phyloP scores from a whole-genome alignment of 2,888 invertebrate species.

The Melanargia galathea region DNA sequence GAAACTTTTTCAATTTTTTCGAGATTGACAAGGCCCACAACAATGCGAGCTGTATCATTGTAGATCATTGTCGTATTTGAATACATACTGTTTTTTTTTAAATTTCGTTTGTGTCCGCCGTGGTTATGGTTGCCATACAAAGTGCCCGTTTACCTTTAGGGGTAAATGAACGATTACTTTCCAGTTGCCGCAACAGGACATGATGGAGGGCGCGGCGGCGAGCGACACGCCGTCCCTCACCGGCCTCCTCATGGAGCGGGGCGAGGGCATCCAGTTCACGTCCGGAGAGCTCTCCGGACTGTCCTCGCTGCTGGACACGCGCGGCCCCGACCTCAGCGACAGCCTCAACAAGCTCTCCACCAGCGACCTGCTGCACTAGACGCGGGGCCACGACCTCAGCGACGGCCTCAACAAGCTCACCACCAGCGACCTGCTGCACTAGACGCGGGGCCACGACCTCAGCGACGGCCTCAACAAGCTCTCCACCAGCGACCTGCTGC shows the following conservation, averaged over 20 bases:
- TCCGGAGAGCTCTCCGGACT: constrained; percentile 77
- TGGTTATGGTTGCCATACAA: no score
- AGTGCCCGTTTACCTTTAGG: no score
- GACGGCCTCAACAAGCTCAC: background rate
- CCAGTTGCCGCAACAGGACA: constrained; percentile 40
- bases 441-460: no score
- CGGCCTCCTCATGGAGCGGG: constrained; percentile 53
- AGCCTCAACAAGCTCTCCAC: constrained; percentile 59
- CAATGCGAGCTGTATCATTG: no score
- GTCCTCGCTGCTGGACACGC: constrained; percentile 41
- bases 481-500: no score
- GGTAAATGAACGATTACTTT: background rate
- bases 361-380: constrained; percentile 48
- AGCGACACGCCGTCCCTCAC: constrained; percentile 51
- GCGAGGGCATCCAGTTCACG: constrained; percentile 59
- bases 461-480: no score
- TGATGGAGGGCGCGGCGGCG: constrained; percentile 48
- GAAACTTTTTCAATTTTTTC: no score
- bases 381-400: background rate
- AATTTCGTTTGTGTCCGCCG: no score
- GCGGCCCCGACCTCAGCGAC: constrained; percentile 54
- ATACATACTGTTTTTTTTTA: no score
- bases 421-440: no score
- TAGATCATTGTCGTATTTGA: no score
- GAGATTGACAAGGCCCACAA: no score